A percentile compares a stretch with the other conserved stretches of the same genome.
Evolutionary conservation across 2,113 vertebrate species (phyloP).

Genomic region (Gnathonemus echidnorhynchus): DNA sequence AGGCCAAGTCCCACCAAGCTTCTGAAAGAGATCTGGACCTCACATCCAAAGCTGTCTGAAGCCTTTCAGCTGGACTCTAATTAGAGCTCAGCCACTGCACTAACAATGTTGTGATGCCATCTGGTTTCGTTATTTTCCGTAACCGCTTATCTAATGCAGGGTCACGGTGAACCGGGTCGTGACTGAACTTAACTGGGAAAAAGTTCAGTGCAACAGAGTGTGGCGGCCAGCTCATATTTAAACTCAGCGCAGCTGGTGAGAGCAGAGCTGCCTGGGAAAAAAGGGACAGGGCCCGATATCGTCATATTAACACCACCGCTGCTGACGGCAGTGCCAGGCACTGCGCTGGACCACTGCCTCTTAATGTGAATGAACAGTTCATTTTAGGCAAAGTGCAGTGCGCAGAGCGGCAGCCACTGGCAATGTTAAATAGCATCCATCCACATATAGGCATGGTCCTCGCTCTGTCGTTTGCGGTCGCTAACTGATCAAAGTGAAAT

Average conservation of each 20-base stretch:
- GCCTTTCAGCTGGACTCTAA: background rate
- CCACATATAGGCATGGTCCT: background rate
- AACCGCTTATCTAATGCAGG: background rate
- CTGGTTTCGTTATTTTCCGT: background rate
- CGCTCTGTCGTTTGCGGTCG: background rate
- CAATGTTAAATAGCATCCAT: background rate
- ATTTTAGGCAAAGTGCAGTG: background rate
- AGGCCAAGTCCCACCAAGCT: background rate
- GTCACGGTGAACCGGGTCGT: background rate
- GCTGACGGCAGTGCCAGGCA: background rate
- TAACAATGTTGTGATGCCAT: background rate
- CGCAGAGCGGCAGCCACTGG: background rate
- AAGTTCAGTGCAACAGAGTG: background rate
- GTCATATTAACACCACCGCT: background rate
- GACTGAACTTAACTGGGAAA: background rate
- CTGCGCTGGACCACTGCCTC: background rate
- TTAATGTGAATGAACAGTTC: background rate
- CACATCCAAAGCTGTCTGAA: background rate
- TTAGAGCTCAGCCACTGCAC: background rate
- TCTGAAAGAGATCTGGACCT: background rate
- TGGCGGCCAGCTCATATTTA: background rate
- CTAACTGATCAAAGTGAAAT: background rate
- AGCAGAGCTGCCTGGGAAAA: background rate
- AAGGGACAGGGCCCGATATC: background rate
- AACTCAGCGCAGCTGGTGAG: background rate